Conservation (phyloP, 1,140 invertebrate genomes). For the Formica exsecta region DNA sequence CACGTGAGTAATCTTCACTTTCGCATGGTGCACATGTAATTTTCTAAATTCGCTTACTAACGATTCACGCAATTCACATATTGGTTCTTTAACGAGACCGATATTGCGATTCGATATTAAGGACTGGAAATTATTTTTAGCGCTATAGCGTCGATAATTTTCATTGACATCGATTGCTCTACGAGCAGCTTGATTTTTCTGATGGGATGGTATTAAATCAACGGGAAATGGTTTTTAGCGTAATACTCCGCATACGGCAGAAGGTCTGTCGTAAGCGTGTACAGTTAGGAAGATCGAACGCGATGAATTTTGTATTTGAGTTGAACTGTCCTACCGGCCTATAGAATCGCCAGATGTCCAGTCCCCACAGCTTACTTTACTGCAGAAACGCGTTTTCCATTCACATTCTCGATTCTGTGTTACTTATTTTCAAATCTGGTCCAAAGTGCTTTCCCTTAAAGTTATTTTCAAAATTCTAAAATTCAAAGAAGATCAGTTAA, state of each 20-base stretch:
- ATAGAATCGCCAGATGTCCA: constrained; percentile 82
- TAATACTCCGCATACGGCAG: constrained; percentile 53
- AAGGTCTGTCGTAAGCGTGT: constrained; percentile 66
- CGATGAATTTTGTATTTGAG: constrained; percentile 85
- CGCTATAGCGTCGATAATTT: constrained; percentile 7
- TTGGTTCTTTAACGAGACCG: not conserved
- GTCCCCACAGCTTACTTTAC: constrained; percentile 79
- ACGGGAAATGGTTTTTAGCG: not conserved
- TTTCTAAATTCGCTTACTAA: not conserved
- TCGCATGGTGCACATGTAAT: not conserved
- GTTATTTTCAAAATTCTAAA: not conserved
- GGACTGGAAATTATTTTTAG: not conserved
- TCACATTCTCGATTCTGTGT: not conserved
- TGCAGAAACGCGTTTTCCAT: constrained; percentile 39
- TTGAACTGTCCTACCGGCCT: constrained; percentile 77
- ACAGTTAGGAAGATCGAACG: constrained; percentile 82
- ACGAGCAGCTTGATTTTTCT: not conserved
- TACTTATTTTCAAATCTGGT: not conserved
- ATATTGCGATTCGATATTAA: not conserved
- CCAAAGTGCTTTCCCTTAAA: not conserved
- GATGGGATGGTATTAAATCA: constrained; percentile 19
- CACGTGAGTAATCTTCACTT: constrained; percentile 22
- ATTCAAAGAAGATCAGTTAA: not conserved
- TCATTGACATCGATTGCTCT: not conserved
- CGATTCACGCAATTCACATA: not conserved